These are phyloP conservation scores for Dascillus cervinus DNA, from an alignment of 2,888 invertebrate species.

Conservation along the genomic window DNA sequence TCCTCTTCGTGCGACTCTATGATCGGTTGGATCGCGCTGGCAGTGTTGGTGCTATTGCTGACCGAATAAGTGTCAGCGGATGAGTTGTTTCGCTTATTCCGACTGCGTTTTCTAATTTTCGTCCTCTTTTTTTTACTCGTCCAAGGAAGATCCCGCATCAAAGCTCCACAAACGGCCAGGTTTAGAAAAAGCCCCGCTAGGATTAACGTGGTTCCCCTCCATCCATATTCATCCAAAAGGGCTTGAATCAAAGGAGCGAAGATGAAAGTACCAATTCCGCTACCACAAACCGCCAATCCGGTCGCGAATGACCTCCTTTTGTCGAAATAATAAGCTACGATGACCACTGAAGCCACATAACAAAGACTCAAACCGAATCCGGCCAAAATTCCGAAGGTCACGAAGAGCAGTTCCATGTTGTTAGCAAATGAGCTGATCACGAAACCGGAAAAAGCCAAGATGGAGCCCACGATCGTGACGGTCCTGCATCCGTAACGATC, in stretches of 20 bases:
- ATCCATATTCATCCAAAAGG: constrained; percentile 69
- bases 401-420: constrained; percentile 68
- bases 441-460: constrained; percentile 69
- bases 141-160: constrained; percentile 73
- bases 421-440: constrained; percentile 67
- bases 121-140: constrained; percentile 54
- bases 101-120: constrained; percentile 54
- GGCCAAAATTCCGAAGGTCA: constrained; percentile 77
- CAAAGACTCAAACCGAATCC: constrained; percentile 80
- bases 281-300: constrained; percentile 79
- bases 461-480: constrained; percentile 70
- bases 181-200: constrained; percentile 74
- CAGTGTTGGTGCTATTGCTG: constrained; percentile 58
- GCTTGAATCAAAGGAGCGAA: constrained; percentile 74
- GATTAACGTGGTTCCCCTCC: constrained; percentile 77
- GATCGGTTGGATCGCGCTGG: constrained; percentile 48
- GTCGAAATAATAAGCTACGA: constrained; percentile 86
- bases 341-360: constrained; percentile 85
- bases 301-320: constrained; percentile 77
- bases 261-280: constrained; percentile 81
- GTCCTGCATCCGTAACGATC: constrained; percentile 76
- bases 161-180: constrained; percentile 70
- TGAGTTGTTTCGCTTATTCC: constrained; percentile 48
- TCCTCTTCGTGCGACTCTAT: constrained; percentile 38
- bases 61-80: constrained; percentile 66